These are phyloP conservation scores for Neelides sp. DNA, from an alignment of 1,140 invertebrate species.

Conservation along the genomic window DNA sequence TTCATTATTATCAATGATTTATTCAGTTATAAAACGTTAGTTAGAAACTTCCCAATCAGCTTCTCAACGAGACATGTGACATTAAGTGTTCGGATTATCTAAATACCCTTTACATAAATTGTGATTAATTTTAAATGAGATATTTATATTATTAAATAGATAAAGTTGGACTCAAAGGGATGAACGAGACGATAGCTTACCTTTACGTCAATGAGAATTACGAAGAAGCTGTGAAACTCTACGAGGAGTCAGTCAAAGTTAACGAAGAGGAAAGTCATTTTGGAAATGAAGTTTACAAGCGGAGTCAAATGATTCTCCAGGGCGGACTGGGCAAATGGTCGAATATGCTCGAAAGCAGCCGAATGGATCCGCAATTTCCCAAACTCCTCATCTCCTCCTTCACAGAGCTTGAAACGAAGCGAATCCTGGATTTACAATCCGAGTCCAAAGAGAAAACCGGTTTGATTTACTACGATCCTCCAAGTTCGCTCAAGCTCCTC, in stretches of 20 bases:
- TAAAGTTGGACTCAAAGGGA: slow-evolving; percentile 13
- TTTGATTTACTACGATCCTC: too few species aligned
- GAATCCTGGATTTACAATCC: too few species aligned
- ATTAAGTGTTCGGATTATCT: neutral
- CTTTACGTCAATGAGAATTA: slow-evolving; percentile 19
- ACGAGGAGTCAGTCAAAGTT: neutral
- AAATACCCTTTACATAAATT: neutral
- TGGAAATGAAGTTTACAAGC: neutral
- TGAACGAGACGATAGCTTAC: slow-evolving; percentile 12
- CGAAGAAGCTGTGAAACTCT: slow-evolving; percentile 14
- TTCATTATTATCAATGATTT: too few species aligned
- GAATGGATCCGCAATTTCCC: neutral
- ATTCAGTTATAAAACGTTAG: too few species aligned
- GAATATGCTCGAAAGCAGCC: neutral
- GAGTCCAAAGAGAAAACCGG: too few species aligned
- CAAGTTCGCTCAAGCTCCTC: too few species aligned
- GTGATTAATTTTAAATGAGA: neutral
- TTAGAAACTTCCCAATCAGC: too few species aligned
- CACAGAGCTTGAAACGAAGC: too few species aligned
- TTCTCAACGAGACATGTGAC: too few species aligned
- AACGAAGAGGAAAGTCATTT: neutral
- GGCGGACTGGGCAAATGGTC: neutral
- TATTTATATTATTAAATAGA: slow-evolving; percentile 14
- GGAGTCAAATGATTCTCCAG: too few species aligned
- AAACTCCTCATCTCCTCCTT: too few species aligned